Evolutionary conservation across 2,113 vertebrate genomes (phyloP), one percentile per base, ranked within the genome.

Genomic region (Rissa tridactyla): DNA sequence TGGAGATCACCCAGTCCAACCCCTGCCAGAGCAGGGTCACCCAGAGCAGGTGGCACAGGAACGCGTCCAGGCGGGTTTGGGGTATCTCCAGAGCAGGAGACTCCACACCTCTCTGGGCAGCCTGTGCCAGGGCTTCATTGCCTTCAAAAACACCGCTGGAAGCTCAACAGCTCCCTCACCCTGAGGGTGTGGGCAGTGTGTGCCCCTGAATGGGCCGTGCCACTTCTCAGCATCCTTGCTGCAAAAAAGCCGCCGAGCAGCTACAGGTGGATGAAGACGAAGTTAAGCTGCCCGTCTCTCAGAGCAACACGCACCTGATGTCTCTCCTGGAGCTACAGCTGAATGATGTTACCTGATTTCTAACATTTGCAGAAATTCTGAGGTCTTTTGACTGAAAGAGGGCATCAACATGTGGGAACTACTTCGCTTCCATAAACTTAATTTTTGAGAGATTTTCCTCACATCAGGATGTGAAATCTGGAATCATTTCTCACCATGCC

Each of bases 161-260:
- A 61, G 44, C 32, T 8, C 54, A 55, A 16, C 42, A 93, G 15
- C 58, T 32, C 7, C 22, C 21, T 26, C 22, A 47, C 16, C 9
- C 18, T 47, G 19, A 21, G 34, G 15, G 20, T 8, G 26, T 1
- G 1, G 60, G 13, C 6, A 10, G 13, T 4, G 1, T 9, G 9
- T 69, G 62, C 3, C 42, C 26, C 15, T 4, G 11, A 72, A 61
- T 6, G 15, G n/a, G 6, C 15, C 6, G 4, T 27, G 10, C 4
- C 57, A 5, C 82, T 72, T 55, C 69, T 52, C 69, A 54, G 23
- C 64, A 36, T 30, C 68, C 23, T 38, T n/a, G 5, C 20, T 34
- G 49, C 42, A 34, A 76, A 78, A 40, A 40, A 47, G 3, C 13
- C 40, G 7, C 4, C 0, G 4, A 26, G 65, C 20, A 36, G 27